A percentile compares a stretch with the other conserved stretches of the same genome.
phyloP scores from a whole-genome alignment of 2,888 invertebrate species.

The Chrysopilus asiliformis region DNA sequence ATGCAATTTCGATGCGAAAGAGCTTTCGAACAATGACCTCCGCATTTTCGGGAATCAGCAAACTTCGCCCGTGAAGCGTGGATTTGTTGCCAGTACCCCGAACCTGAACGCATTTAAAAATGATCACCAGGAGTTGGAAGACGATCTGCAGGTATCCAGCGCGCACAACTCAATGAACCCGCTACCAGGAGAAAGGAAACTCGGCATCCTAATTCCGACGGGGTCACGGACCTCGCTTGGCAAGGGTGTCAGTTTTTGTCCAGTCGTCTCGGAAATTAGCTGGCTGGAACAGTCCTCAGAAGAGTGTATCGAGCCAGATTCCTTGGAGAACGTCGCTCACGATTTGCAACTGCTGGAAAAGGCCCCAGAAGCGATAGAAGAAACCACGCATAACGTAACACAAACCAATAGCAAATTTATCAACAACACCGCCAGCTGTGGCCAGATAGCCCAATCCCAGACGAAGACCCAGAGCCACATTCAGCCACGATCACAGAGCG shows the following conservation, averaged over 20 bases:
- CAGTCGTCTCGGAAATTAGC: slow-evolving; percentile 65
- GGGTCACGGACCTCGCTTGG: slow-evolving; percentile 29
- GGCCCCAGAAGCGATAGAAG: background rate
- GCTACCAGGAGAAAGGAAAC: slow-evolving; percentile 38
- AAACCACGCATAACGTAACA: background rate
- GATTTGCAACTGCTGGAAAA: background rate
- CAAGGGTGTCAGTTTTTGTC: slow-evolving; percentile 64
- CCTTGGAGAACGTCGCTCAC: slow-evolving; percentile 2
- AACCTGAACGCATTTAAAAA: slow-evolving; percentile 39
- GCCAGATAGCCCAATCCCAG: too few species aligned
- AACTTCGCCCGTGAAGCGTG: slow-evolving; percentile 20
- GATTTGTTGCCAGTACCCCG: slow-evolving; percentile 43
- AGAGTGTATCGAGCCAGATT: slow-evolving; percentile 17
- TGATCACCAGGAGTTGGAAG: slow-evolving; percentile 34
- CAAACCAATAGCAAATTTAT: slow-evolving; percentile 6
- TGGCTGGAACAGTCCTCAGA: slow-evolving; percentile 54
- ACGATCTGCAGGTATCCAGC: slow-evolving; percentile 43
- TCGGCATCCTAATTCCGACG: slow-evolving; percentile 28
- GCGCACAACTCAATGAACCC: slow-evolving; percentile 46
- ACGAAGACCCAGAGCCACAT: too few species aligned
- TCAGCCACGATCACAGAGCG: background rate
- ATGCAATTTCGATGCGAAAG: slow-evolving; percentile 28
- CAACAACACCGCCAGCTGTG: slow-evolving; percentile 3
- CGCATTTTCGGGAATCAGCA: background rate
- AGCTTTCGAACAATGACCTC: slow-evolving; percentile 15